Base-by-base conservation (phyloP, 2,797 vertebrate genomes). In the Acipenser oxyrinchus region DNA sequence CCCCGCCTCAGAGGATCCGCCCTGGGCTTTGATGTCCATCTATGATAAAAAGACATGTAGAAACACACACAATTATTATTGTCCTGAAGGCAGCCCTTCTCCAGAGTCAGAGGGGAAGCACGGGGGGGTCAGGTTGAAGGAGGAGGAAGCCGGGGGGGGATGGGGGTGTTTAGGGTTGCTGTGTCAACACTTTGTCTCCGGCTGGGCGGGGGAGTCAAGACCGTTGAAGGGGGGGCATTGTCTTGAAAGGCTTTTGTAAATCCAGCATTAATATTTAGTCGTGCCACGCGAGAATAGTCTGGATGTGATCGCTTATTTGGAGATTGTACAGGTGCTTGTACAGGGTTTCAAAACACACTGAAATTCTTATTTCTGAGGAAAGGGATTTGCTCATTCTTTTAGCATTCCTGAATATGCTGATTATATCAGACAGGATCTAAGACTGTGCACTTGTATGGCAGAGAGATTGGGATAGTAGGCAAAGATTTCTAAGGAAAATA, bases 151-250 rank as follows among this genome's bases (percentile, higher is more conserved):
- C 66, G 70, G 66, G 77, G 66, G 71, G 78, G 77, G 84, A 84
- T 81, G 76, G 74, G 1, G 23, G 72, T 70, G 66, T 37, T 37
- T 37, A 37, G 23, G 23, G 71, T 79, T 71, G 71, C 79, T 85
- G 77, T 82, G 75, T 87, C 84, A 85, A 85, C 80, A 86, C 70
- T 78, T 75, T 77, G 71, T 70, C 73, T 73, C 67, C 64, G 66
- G 71, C 66, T 69, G 50, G 61, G 72, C 67, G 66, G 69, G 65
- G 74, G 75, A 72, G 71, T 66, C 76, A 72, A 74, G 79, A 68
- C 23, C 23, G 23, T 2, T 37, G 23, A 37, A 37, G 23, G 72
- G 71, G 51, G 18, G 15, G 80, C 70, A 86, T 83, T 87, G 81
- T 85, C 66, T 78, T 69, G 64, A 68, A 58, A 70, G 68, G 64